Evolutionary conservation across 2,113 vertebrate species (phyloP).

Genomic region (Dicaeum eximium): DNA sequence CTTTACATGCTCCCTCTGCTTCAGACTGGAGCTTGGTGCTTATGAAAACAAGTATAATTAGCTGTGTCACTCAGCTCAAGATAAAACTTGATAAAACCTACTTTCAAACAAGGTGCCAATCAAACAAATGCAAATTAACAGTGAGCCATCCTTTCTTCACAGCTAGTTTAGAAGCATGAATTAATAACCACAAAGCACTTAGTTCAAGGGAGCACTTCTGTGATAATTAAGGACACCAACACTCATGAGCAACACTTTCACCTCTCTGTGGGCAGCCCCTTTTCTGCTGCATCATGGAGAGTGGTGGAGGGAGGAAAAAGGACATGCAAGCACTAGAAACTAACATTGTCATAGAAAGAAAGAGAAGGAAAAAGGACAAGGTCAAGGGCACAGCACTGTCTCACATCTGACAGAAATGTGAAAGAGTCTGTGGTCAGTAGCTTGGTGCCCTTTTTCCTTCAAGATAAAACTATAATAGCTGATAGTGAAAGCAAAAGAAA

Average conservation of each 20-base stretch:
- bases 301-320: not conserved
- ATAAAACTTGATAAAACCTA: slow-evolving; percentile 25
- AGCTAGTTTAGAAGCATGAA: not conserved
- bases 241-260: not conserved
- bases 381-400: not conserved
- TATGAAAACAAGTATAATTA: slow-evolving; percentile 38
- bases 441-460: not conserved
- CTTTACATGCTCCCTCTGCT: not conserved
- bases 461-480: not conserved
- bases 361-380: not conserved
- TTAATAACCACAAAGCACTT: not conserved
- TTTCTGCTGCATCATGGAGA: not conserved
- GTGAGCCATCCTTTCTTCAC: not conserved
- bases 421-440: not conserved
- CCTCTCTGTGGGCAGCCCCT: not conserved
- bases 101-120: slow-evolving; percentile 8
- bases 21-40: not conserved
- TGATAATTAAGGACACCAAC: not conserved
- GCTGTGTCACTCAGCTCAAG: not conserved
- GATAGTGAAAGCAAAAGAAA: not conserved
- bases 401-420: not conserved
- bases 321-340: not conserved
- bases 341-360: not conserved
- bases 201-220: not conserved
- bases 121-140: slow-evolving; percentile 4